phyloP scores from a whole-genome alignment of 2,113 vertebrate genomes.

The Platysteira castanea region DNA sequence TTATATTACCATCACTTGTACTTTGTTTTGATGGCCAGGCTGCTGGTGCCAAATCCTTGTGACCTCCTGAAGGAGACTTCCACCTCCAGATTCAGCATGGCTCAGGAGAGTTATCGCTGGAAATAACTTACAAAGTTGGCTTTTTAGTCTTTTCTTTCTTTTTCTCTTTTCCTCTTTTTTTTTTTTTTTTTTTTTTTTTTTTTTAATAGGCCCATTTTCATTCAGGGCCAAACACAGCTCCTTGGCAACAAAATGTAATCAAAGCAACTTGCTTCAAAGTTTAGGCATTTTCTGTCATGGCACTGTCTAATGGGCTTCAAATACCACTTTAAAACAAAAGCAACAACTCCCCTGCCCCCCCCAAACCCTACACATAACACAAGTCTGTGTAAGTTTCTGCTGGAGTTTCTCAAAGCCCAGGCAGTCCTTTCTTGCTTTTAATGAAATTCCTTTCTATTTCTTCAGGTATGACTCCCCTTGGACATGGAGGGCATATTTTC shows the following conservation, averaged over 20 bases:
- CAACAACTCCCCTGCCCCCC: background rate
- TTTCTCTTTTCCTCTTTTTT: background rate
- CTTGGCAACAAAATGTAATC: slow-evolving; percentile 49
- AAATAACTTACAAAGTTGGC: slow-evolving; percentile 24
- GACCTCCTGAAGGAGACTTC: slow-evolving; percentile 61
- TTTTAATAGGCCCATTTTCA: slow-evolving; percentile 14
- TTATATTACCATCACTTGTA: slow-evolving; percentile 3
- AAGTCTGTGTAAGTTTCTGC: slow-evolving; percentile 70
- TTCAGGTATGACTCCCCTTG: slow-evolving; percentile 81
- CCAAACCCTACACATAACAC: slow-evolving; percentile 26
- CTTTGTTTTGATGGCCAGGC: slow-evolving; percentile 38
- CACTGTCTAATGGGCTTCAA: slow-evolving; percentile 47
- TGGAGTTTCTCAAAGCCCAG: slow-evolving; percentile 73
- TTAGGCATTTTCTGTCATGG: slow-evolving; percentile 17
- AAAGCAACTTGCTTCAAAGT: slow-evolving; percentile 57
- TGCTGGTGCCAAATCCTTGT: background rate
- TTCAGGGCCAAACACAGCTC: slow-evolving; percentile 52
- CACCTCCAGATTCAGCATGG: background rate
- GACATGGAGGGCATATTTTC: slow-evolving; percentile 79
- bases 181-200: background rate
- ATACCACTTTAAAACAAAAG: background rate
- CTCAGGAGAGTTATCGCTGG: background rate
- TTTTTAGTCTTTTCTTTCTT: background rate
- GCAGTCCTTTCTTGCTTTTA: slow-evolving; percentile 78
- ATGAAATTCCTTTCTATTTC: slow-evolving; percentile 87